phyloP scores from a whole-genome alignment of 2,113 vertebrate species.

The Pardalotus punctatus region DNA sequence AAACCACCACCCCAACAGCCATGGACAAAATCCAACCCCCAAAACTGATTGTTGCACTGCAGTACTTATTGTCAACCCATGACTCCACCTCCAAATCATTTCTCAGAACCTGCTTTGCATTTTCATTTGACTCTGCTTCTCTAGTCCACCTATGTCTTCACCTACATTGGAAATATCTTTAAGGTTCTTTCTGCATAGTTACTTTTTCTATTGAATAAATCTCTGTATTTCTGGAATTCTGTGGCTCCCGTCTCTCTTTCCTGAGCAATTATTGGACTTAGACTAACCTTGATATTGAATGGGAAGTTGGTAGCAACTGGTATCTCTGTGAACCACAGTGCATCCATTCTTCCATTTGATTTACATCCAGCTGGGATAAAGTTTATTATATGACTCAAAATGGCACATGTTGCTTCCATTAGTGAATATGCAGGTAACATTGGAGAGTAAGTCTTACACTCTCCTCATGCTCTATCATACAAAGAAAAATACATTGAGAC shows the following conservation, averaged over 20 bases:
- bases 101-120: background rate
- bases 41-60: background rate
- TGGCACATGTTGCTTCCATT: fast-evolving
- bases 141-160: fast-evolving
- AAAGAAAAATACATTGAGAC: background rate
- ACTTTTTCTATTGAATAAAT: background rate
- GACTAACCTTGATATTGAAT: background rate
- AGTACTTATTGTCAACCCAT: background rate
- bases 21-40: background rate
- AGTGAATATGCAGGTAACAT: fast-evolving
- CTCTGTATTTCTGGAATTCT: background rate
- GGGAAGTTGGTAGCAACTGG: background rate
- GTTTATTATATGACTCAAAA: background rate
- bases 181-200: fast-evolving
- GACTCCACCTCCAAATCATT: background rate
- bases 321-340: background rate
- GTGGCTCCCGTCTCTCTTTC: background rate
- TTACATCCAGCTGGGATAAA: background rate
- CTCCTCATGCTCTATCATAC: background rate
- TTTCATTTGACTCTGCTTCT: background rate
- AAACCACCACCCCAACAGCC: fast-evolving
- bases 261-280: background rate
- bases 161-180: background rate
- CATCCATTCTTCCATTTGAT: background rate
- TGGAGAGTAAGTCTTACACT: background rate